Percentiles rank a stretch among this genome's conserved stretches.
phyloP scores from a whole-genome alignment of 2,888 invertebrate genomes.

The Cataglyphis cursor region DNA sequence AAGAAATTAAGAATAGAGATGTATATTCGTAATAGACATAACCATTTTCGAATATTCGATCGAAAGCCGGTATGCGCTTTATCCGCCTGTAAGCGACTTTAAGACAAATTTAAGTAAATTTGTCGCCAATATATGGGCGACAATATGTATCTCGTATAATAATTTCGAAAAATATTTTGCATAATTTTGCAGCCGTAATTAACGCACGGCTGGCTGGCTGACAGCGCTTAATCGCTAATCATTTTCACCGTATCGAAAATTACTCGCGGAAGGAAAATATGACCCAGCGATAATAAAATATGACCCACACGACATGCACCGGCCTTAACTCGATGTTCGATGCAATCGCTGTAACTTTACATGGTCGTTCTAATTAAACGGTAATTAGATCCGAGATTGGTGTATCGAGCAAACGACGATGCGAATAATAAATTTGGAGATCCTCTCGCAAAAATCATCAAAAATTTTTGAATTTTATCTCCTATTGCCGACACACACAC shows the following conservation, averaged over 20 bases:
- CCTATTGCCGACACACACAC: neutral
- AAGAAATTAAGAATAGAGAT: slow-evolving; percentile 45
- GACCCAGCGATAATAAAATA: slow-evolving; percentile 59
- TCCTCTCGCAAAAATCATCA: slow-evolving; percentile 61
- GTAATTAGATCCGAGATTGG: slow-evolving; percentile 75
- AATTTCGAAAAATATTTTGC: slow-evolving; percentile 20
- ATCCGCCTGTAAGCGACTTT: neutral
- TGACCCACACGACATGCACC: slow-evolving; percentile 53
- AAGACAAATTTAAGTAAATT: slow-evolving; percentile 3
- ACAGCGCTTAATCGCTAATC: slow-evolving; percentile 71
- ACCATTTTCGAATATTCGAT: neutral
- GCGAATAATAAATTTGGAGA: slow-evolving; percentile 47
- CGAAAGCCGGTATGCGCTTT: neutral
- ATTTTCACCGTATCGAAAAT: slow-evolving; percentile 76
- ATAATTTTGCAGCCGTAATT: slow-evolving; percentile 70
- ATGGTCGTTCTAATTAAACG: slow-evolving; percentile 82
- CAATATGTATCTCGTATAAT: neutral
- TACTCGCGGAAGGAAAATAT: slow-evolving; percentile 72
- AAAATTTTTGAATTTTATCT: slow-evolving; percentile 3
- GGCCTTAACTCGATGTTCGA: slow-evolving; percentile 77
- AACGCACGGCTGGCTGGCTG: slow-evolving; percentile 58
- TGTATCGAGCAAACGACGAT: slow-evolving; percentile 62
- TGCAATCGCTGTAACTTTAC: slow-evolving; percentile 79
- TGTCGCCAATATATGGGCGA: slow-evolving; percentile 38
- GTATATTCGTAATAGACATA: slow-evolving; percentile 29